Evolutionary conservation across 2,113 vertebrate species (phyloP), one percentile per base, ranked within the genome.

Genomic region (Varanus salvator): DNA sequence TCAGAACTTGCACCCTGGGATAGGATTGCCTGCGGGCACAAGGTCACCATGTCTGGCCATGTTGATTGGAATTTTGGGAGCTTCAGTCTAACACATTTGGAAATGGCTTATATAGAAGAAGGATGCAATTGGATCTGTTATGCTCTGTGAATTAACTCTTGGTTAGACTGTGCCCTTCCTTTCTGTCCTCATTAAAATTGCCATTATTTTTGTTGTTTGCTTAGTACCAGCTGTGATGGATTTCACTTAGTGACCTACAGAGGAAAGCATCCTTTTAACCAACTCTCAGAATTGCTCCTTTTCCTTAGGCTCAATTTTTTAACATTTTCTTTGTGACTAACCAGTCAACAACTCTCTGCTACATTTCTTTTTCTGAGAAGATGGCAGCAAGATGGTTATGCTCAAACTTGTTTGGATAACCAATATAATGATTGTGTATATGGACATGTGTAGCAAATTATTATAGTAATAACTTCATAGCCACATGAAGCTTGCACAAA

Each of bases 351-450:
- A 80, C 50, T 88, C 78, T 69, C 68, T 38, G 38, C 66, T 60
- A 90, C 86, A 86, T 15, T 64, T 60, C 27, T 19, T 90, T 86
- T 72, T 86, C 80, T 78, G 57, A 86, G 8, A 92, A 80, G 89
- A 93, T 89, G 87, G 93, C 29, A 75, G 84, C 88, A 93, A 94
- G 93, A 92, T 80, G 88, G 92, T 31, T 31, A 91, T 91, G 91
- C 92, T 94, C 93, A 96, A 96, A 90, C 89, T 92, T 83, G 89
- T 90, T 94, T 95, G 90, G 90, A 90, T 95, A 95, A 92, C 78
- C 87, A 52, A 72, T 78, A 92, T 94, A 95, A 96, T 87, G 90
- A 96, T 92, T 86, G 92, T 93, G 87, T 92, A 84, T 80, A 12
- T 92, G 92, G 64, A 57, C 72, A 57, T 9, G 9, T 9, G 23